A percentile compares a stretch with the other conserved stretches of the same genome.
These are phyloP conservation scores for Belgica antarctica DNA, from an alignment of 2,888 invertebrate genomes.

Conservation along the genomic window DNA sequence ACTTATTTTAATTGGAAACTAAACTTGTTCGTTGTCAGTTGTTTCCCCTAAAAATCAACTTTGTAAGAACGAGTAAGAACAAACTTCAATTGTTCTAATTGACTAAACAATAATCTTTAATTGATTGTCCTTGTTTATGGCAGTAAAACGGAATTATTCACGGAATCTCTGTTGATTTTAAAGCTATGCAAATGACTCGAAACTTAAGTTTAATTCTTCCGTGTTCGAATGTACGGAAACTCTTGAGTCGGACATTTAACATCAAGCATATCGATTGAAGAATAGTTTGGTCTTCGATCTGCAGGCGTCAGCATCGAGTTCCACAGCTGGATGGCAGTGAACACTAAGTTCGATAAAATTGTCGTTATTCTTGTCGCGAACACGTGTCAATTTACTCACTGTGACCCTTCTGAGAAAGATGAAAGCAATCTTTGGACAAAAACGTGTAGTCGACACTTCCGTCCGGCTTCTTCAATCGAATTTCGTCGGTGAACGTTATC, in stretches of 20 bases:
- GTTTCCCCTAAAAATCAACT: too few species aligned
- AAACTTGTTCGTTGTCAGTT: too few species aligned
- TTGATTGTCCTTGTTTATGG: too few species aligned
- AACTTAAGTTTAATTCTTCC: constrained; percentile 19
- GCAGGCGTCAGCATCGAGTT: constrained; percentile 59
- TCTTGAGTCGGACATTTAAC: constrained; percentile 51
- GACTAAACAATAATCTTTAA: too few species aligned
- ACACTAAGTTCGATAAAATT: background rate
- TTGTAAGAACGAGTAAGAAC: too few species aligned
- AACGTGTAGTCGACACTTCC: constrained; percentile 57
- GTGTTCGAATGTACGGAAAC: constrained; percentile 51
- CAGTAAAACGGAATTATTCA: too few species aligned
- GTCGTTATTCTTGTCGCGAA: background rate
- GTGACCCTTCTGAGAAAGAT: constrained; percentile 50
- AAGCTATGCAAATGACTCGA: too few species aligned
- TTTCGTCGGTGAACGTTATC: constrained; percentile 57
- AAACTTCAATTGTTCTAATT: too few species aligned
- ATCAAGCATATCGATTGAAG: constrained; percentile 47
- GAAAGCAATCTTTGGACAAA: constrained; percentile 63
- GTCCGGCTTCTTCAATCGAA: constrained; percentile 54
- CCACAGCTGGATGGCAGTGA: constrained; percentile 59
- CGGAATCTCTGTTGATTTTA: too few species aligned
- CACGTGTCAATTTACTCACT: background rate
- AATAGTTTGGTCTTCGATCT: background rate
- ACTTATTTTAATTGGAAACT: too few species aligned